Evolutionary conservation across 2,888 invertebrate species (phyloP).

Genomic region (Drosophila pseudotalamancana): DNA sequence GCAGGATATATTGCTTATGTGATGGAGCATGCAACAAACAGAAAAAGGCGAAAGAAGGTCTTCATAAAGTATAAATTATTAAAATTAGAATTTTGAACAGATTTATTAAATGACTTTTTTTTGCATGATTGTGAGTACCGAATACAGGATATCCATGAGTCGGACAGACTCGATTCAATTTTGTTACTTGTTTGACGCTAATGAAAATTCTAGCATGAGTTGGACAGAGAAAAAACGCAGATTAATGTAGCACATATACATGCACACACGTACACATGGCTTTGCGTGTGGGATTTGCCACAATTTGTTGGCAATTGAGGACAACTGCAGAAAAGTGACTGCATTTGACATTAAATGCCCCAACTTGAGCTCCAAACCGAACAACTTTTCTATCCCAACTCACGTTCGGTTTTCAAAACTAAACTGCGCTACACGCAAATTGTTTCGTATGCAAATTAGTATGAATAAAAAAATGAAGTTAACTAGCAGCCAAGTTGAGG

Average conservation of each 20-base stretch:
- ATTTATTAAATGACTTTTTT: too few relatives aligned
- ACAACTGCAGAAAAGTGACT: slow-evolving; percentile 35
- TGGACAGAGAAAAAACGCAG: slow-evolving; percentile 4
- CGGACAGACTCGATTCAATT: too few relatives aligned
- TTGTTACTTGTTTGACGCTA: slow-evolving; percentile 3
- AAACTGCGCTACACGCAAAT: slow-evolving; percentile 30
- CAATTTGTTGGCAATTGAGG: slow-evolving; percentile 58
- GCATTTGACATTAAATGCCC: slow-evolving; percentile 75
- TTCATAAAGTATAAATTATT: too few relatives aligned
- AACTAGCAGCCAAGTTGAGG: slow-evolving; percentile 32
- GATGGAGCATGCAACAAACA: too few relatives aligned
- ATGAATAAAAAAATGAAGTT: slow-evolving; percentile 23
- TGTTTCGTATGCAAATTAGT: slow-evolving; percentile 67
- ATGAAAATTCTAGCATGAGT: slow-evolving; percentile 52
- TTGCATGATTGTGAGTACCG: too few relatives aligned
- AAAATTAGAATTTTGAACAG: too few relatives aligned
- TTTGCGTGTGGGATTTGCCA: slow-evolving; percentile 26
- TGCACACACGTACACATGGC: slow-evolving; percentile 6
- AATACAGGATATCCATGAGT: too few relatives aligned
- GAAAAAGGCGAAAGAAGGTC: too few relatives aligned
- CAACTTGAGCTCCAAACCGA: slow-evolving; percentile 35
- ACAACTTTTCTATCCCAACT: slow-evolving; percentile 28
- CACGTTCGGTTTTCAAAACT: slow-evolving; percentile 22
- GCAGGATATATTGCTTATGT: neutral
- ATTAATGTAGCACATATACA: slow-evolving; percentile 43